Percentiles rank a stretch among this genome's conserved stretches.
These are phyloP conservation scores for Sinella curviseta DNA, from an alignment of 1,140 invertebrate genomes.

Conservation along the genomic window DNA sequence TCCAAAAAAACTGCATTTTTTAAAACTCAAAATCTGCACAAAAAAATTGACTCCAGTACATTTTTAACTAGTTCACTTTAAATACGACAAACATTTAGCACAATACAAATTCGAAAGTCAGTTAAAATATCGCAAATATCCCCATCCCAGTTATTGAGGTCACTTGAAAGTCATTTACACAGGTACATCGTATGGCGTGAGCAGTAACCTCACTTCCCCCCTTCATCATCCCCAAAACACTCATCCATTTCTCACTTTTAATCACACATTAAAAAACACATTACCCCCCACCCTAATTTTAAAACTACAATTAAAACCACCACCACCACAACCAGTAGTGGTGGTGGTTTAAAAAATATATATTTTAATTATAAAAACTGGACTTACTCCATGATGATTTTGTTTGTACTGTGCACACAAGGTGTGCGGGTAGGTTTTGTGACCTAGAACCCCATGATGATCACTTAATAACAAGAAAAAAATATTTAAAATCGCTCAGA, in stretches of 20 bases:
- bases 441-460: constrained; percentile 35
- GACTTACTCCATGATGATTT: constrained; percentile 39
- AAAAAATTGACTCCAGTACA: too few relatives aligned
- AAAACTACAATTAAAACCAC: not conserved
- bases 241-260: not conserved
- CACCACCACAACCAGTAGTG: not conserved
- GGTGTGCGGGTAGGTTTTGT: constrained; percentile 25
- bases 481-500: constrained; percentile 16
- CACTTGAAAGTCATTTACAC: not conserved
- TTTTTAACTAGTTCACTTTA: too few relatives aligned
- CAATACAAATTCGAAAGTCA: not conserved
- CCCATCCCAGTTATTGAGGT: not conserved
- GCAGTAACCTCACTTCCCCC: not conserved
- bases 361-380: not conserved
- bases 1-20: too few relatives aligned
- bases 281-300: not conserved
- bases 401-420: constrained; percentile 38
- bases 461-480: not conserved
- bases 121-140: not conserved
- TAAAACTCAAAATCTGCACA: too few relatives aligned
- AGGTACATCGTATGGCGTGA: not conserved
- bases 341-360: not conserved
- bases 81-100: too few relatives aligned
- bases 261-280: not conserved
- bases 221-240: not conserved